Conservation (phyloP, 2,113 vertebrate species). For the Spea multiplicata region DNA sequence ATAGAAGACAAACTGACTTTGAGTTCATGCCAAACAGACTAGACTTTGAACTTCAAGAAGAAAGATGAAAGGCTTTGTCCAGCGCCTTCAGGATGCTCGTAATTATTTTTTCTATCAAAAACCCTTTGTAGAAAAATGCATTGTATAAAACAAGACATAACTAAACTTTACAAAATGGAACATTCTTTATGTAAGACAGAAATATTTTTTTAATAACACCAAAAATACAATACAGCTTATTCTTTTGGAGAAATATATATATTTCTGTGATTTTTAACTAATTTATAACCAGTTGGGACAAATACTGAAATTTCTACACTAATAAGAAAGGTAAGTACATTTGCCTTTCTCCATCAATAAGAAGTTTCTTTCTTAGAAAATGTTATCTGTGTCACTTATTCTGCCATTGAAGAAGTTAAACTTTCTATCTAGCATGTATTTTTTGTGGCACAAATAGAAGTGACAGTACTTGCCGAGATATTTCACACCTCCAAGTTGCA, state of each 20-base stretch:
- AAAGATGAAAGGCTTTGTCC: conserved; percentile 29
- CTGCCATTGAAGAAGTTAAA: neutral
- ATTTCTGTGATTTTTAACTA: neutral
- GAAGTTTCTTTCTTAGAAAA: neutral
- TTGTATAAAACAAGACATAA: neutral
- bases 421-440: neutral
- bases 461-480: neutral
- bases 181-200: too few species aligned
- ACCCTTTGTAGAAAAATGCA: conserved; percentile 4
- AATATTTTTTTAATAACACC: too few species aligned
- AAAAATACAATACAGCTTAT: too few species aligned
- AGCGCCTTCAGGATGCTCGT: conserved; percentile 32
- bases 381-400: neutral
- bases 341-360: neutral
- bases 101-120: conserved; percentile 37
- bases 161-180: conserved; percentile 31
- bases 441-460: neutral
- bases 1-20: conserved; percentile 26
- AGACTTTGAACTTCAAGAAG: conserved; percentile 38
- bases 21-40: conserved; percentile 30
- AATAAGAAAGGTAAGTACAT: too few species aligned
- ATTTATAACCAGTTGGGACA: neutral
- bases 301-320: too few species aligned
- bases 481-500: neutral
- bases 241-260: too few species aligned